Percentiles rank a stretch among this genome's conserved stretches.
Evolutionary conservation across 2,888 invertebrate genomes (phyloP).

Genomic region (Plebejus anna): DNA sequence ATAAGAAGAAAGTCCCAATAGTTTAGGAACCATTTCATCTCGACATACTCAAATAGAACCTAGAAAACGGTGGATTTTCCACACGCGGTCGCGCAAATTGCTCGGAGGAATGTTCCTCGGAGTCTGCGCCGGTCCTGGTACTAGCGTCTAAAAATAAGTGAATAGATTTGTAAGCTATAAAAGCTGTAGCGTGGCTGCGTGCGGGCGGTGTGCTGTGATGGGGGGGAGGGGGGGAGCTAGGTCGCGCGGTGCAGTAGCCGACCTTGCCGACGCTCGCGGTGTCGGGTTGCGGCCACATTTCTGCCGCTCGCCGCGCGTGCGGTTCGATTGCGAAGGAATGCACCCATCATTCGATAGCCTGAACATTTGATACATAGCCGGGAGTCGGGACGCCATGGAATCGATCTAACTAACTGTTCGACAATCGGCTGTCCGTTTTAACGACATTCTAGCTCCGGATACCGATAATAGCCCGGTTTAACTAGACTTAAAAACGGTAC

Average conservation of each 20-base stretch:
- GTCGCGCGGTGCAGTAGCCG: slow-evolving; percentile 75
- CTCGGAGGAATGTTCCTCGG: background rate
- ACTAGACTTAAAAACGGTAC: background rate
- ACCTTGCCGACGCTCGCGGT: slow-evolving; percentile 65
- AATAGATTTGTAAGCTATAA: slow-evolving; percentile 24
- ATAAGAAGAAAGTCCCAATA: background rate
- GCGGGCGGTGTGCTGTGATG: slow-evolving; percentile 1
- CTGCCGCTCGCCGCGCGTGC: slow-evolving; percentile 71
- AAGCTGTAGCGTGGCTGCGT: slow-evolving; percentile 32
- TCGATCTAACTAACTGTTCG: slow-evolving; percentile 53
- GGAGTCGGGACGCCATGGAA: slow-evolving; percentile 55
- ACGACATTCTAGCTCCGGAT: slow-evolving; percentile 32
- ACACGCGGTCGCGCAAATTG: background rate
- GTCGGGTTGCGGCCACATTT: slow-evolving; percentile 69
- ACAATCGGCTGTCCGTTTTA: slow-evolving; percentile 36
- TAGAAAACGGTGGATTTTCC: background rate
- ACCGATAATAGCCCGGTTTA: background rate
- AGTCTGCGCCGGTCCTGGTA: slow-evolving; percentile 17
- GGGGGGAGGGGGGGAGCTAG: slow-evolving; percentile 44
- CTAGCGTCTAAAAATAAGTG: background rate
- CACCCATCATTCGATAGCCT: slow-evolving; percentile 67
- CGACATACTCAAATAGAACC: background rate
- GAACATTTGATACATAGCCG: slow-evolving; percentile 69
- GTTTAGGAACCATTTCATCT: background rate
- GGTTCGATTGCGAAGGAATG: slow-evolving; percentile 70